Base-by-base conservation (phyloP, 2,113 vertebrate genomes). In the Myanophis thanlyinensis region DNA sequence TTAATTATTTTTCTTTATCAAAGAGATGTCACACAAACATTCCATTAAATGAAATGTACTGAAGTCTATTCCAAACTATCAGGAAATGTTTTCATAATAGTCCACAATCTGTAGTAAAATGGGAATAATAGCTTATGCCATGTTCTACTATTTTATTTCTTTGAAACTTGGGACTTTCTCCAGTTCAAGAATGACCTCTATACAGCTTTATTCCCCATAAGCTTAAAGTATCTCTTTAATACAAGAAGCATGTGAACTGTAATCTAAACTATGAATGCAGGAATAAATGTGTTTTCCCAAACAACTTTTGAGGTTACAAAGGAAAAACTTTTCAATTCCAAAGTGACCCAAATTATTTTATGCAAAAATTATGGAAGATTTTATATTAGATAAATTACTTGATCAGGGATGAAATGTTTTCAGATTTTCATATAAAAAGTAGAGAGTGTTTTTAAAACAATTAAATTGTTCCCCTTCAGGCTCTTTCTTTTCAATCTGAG, bases 391-490 rank as follows among this genome's bases (percentile, higher is more conserved):
- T 97, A 95, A 97, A 97, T 97, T 97, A 98, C 97, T 97, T 95
- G 95, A 97, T 98, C 96, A 96, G 56, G 96, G 8, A 97, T 96
- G 97, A 97, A 89, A 46, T 85, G 13, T 53, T 92, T 89, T 86
- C 73, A 86, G 88, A 92, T 85, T 88, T 48, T 59, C 52, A 85
- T 59, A 85, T 54, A 85, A 89, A 92, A 97, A 98, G 97, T 96
- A 94, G 97, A 22, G 96, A 91, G 94, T 97, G 97, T 96, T 97
- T 98, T 98, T 97, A 97, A 97, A 97, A 97, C 97, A 98, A 98
- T 98, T 98, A 98, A 98, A 97, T 97, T 97, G 97, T 98, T 98
- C 98, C 97, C 97, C 97, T 97, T 97, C 96, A 98, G 98, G 97
- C 97, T 97, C 97, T 97, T 97, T 98, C 97, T 98, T 98, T 98